Percentiles rank a stretch among this genome's conserved stretches.
Evolutionary conservation across 2,113 vertebrate species (phyloP).

Genomic region (Gobius niger): DNA sequence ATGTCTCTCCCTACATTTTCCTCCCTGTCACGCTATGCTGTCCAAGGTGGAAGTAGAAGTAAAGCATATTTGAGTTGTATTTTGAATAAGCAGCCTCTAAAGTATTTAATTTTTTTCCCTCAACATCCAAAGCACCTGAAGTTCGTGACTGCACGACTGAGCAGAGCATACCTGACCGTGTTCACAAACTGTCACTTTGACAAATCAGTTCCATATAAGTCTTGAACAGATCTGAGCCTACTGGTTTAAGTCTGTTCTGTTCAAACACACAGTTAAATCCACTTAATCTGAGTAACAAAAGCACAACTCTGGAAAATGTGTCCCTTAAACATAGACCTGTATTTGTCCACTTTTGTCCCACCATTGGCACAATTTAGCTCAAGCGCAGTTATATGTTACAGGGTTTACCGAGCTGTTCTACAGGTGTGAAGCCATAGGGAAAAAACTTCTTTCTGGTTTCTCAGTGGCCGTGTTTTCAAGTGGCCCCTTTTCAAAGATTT

Average conservation of each 20-base stretch:
- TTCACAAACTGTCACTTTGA: conserved; percentile 35
- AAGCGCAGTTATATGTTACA: conserved; percentile 24
- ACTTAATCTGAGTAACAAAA: conserved; percentile 54
- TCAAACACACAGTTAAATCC: conserved; percentile 54
- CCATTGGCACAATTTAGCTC: conserved; percentile 36
- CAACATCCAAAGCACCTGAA: conserved; percentile 34
- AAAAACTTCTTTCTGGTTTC: conserved; percentile 16
- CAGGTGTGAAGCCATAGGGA: conserved; percentile 35
- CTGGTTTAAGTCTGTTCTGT: conserved; percentile 35
- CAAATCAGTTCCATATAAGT: conserved; percentile 44
- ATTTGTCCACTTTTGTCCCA: conserved; percentile 55
- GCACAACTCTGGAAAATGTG: conserved; percentile 32
- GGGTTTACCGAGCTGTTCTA: conserved; percentile 48
- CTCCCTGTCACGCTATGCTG: no score
- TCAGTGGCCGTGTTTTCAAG: no score
- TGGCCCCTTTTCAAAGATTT: no score
- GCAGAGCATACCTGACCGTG: conserved; percentile 19
- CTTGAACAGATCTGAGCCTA: conserved; percentile 28
- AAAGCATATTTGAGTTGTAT: no score
- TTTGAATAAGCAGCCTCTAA: no score
- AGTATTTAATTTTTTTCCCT: no score
- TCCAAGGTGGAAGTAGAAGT: no score
- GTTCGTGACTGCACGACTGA: conserved; percentile 31
- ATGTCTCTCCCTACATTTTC: no score
- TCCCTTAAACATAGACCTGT: conserved; percentile 25